Evolutionary conservation across 2,888 invertebrate species (phyloP), one percentile per base, ranked within the genome.

Genomic region (Cremastinae sp.): DNA sequence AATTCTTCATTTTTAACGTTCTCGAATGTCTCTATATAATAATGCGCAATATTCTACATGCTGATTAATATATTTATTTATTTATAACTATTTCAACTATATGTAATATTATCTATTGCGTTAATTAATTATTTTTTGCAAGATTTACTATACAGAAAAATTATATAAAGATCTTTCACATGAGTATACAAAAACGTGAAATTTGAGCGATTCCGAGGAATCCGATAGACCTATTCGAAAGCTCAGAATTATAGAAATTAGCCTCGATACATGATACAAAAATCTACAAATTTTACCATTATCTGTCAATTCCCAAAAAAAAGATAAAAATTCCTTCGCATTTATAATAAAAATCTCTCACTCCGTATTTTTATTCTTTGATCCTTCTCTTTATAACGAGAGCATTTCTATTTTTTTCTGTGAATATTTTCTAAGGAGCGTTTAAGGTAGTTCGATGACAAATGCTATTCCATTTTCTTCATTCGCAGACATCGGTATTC

Each of bases 121-220:
- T n/a, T 70, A 41, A 22, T 51, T 22, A 7, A 20, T n/a, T n/a
- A 20, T 18, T 47, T 39, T 12, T 61, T 41, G 14, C 59, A 72
- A 56, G 59, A 28, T 73, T 76, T 73, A 74, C 72, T 69, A 59
- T 77, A 77, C 69, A 74, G 35, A 12, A n/a, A 18, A 69, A 43
- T 41, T 66, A 62, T 51, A 65, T 45, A 37, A 65, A 39, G 37
- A 28, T 43, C 65, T 65, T 49, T 16, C 74, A 74, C 74, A n/a
- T 70, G 73, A 76, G 70, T 41, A 28, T 69, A 51, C n/a, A 62
- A 59, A 66, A 49, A 45, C 1, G 4, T 4, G 49, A 5, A 8
- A 20, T 5, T 49, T 1, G 18, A 5, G 2, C 0, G 8, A 3
- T 0, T 18, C 20, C 8, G 18, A 49, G 9, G 4, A 3, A 18